Evolutionary conservation across 1,140 invertebrate species (phyloP), one percentile per base, ranked within the genome.

Genomic region (Tetramorium alpestre): DNA sequence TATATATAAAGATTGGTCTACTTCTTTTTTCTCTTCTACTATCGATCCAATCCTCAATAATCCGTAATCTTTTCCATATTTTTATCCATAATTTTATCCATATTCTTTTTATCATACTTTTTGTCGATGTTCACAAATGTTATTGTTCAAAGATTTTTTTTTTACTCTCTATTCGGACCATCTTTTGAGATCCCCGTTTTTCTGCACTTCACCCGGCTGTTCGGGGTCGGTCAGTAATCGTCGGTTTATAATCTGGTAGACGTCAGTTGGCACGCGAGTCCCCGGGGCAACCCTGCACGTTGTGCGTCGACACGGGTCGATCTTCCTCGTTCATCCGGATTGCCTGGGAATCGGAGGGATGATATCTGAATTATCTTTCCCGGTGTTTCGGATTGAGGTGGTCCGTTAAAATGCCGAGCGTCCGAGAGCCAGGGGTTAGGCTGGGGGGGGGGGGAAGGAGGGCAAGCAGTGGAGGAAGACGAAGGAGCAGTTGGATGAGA

Each of bases 221-320:
- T 41, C 11, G 10, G 11, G 72, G n/a, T 78, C 54, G 87, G 72
- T 51, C 67, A 85, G 62, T 81, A 88, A 91, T 88, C 89, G 76
- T 18, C 87, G 86, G 87, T 92, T 92, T 87, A 85, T 89, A 92
- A 92, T 92, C 91, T 88, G 91, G 89, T 87, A 92, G 89, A 85
- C 92, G 92, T 93, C 92, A 93, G 91, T 92, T 93, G 92, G 92
- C 92, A 93, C 92, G 92, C 92, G 92, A 93, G 92, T 89, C 91
- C 84, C 67, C 13, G 41, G 28, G 90, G 91, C 88, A 87, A 78
- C 86, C 87, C 82, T 22, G 49, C 64, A 78, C 72, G 90, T 65
- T 89, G 67, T 18, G 60, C 85, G 69, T 81, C 87, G 78, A 62
- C 73, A 72, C 82, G 80, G 72, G 38, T 78, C 81, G 60, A 87